Conservation (phyloP, 64 coral and sea anemone species). For the Hydrozoanthus tunicans region DNA sequence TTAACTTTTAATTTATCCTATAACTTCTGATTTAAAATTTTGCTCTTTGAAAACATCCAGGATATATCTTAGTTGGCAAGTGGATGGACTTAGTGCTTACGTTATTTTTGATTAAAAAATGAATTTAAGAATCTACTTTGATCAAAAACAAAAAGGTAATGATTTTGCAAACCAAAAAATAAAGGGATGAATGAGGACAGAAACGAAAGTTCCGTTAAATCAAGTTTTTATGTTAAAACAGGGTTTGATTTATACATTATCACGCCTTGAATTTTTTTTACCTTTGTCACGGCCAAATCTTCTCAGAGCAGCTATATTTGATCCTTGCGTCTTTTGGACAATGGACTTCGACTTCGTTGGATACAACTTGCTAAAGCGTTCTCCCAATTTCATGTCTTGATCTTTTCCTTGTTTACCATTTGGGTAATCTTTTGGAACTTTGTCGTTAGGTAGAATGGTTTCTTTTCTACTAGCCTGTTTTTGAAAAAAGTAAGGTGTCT, state of each 20-base stretch:
- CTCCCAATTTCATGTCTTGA: slow-evolving; percentile 40
- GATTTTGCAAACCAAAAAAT: no score
- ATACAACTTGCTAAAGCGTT: slow-evolving; percentile 50
- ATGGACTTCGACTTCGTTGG: slow-evolving; percentile 53
- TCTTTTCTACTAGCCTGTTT: slow-evolving; percentile 13
- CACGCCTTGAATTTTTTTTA: background rate
- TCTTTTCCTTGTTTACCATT: background rate
- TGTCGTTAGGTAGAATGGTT: background rate
- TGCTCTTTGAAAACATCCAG: no score
- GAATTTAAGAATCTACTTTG: no score
- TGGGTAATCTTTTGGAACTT: background rate
- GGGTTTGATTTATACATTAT: no score
- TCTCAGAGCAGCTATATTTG: background rate
- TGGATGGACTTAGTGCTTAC: no score
- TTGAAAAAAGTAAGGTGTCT: background rate
- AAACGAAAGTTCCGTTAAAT: background rate
- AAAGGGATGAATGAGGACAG: no score
- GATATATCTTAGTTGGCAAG: no score
- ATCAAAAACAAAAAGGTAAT: no score
- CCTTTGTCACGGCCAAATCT: background rate
- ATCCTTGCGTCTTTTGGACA: background rate
- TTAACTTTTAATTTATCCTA: no score
- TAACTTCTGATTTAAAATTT: no score
- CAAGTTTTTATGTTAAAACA: background rate
- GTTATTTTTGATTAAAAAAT: no score